Percentiles rank a stretch among this genome's conserved stretches.
Conservation (phyloP, 1,140 invertebrate species). For the Zaprionus tsacasi region DNA sequence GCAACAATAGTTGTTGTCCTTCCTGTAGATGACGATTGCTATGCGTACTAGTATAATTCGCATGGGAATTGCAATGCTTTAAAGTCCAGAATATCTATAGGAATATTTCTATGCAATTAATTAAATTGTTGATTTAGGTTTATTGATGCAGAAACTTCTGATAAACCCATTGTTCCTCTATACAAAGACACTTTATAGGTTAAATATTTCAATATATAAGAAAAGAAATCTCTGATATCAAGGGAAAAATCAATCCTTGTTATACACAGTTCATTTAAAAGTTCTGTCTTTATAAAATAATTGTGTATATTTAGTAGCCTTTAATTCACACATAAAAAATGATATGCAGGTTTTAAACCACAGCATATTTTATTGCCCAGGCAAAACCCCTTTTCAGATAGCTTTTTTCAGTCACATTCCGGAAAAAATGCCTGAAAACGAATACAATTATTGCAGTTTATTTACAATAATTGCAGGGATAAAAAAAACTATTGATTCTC, state of each 20-base stretch:
- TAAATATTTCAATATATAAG: not conserved
- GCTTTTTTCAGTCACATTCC: not conserved
- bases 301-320: too few relatives aligned
- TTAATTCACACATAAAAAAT: too few relatives aligned
- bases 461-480: not conserved
- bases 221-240: not conserved
- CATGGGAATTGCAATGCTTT: not conserved
- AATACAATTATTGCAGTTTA: not conserved
- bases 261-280: too few relatives aligned
- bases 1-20: slow-evolving; percentile 13
- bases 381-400: too few relatives aligned
- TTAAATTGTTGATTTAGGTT: not conserved
- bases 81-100: not conserved
- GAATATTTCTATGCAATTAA: slow-evolving; percentile 5
- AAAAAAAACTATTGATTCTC: not conserved
- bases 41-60: not conserved
- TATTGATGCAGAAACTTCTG: not conserved
- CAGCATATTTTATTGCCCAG: too few relatives aligned
- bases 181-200: not conserved
- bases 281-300: too few relatives aligned
- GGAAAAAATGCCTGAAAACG: not conserved
- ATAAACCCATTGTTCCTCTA: not conserved
- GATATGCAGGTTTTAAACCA: too few relatives aligned
- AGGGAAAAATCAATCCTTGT: too few relatives aligned
- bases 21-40: slow-evolving; percentile 15